These are phyloP conservation scores for Oxygymnocypris stewartii DNA, from an alignment of 2,113 vertebrate species.

Conservation along the genomic window DNA sequence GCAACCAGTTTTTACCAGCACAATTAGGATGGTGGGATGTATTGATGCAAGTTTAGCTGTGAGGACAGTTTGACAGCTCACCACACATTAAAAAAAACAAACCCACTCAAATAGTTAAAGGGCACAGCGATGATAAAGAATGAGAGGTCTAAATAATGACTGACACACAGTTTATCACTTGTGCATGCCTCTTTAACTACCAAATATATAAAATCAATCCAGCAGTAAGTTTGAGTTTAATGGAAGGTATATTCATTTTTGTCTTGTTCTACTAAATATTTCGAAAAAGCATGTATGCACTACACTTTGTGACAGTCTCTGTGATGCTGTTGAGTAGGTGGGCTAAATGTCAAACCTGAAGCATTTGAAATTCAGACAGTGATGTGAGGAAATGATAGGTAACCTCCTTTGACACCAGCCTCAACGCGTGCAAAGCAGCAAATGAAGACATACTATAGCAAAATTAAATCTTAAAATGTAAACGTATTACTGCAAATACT, in stretches of 20 bases:
- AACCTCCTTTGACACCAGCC: not conserved
- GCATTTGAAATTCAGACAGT: slow-evolving; percentile 21
- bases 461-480: not conserved
- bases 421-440: not conserved
- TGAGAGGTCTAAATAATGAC: not conserved
- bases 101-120: slow-evolving; percentile 41
- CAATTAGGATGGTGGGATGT: not conserved
- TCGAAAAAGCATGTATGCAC: not conserved
- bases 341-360: slow-evolving; percentile 26
- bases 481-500: not conserved
- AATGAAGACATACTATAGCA: not conserved
- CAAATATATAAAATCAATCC: not conserved
- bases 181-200: not conserved
- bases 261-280: not conserved
- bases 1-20: not conserved
- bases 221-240: not conserved
- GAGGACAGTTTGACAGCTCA: slow-evolving; percentile 22
- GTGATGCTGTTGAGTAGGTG: slow-evolving; percentile 22
- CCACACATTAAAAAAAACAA: slow-evolving; percentile 46
- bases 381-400: slow-evolving; percentile 10
- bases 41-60: not conserved
- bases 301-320: not conserved
- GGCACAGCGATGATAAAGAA: slow-evolving; percentile 25
- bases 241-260: not conserved
- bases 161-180: not conserved